phyloP scores from a whole-genome alignment of 2,113 vertebrate genomes.

The Ptychochromis oligacanthus region DNA sequence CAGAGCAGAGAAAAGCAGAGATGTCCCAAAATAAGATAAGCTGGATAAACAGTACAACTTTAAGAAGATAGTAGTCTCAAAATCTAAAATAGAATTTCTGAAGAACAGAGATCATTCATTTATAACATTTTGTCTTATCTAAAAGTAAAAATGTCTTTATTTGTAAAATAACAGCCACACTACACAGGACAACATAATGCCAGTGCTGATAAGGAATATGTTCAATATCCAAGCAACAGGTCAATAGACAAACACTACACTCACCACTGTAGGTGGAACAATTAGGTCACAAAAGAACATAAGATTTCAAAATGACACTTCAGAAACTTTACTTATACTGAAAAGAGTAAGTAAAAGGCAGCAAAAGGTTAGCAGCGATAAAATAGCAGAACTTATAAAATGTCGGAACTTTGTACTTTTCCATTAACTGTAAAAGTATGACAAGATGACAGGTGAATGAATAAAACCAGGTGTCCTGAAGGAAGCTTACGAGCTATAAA shows the following conservation, averaged over 20 bases:
- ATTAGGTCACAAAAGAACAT: not conserved
- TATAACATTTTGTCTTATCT: conserved; percentile 42
- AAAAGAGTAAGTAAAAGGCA: not conserved
- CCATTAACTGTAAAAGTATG: not conserved
- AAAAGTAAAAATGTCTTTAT: conserved; percentile 24
- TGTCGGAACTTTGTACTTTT: conserved; percentile 15
- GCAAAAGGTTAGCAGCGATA: conserved; percentile 22
- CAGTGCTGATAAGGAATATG: conserved; percentile 34
- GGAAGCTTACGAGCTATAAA: conserved; percentile 41
- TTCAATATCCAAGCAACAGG: not conserved
- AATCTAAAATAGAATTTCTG: not conserved
- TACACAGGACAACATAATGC: not conserved
- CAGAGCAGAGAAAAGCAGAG: conserved; percentile 10
- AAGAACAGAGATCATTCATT: conserved; percentile 19
- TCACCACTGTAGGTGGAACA: not conserved
- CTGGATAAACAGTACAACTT: conserved; percentile 6
- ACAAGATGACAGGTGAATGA: not conserved
- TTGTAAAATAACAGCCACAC: conserved; percentile 15
- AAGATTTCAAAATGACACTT: not conserved
- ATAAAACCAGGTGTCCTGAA: conserved; percentile 52
- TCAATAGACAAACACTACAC: not conserved
- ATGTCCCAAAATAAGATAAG: conserved; percentile 29
- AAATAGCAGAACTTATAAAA: conserved; percentile 1
- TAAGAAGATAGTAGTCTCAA: conserved; percentile 7
- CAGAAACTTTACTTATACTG: too few species aligned